Evolutionary conservation across 2,888 invertebrate genomes (phyloP).

Genomic region (Podabrus alpinus): DNA sequence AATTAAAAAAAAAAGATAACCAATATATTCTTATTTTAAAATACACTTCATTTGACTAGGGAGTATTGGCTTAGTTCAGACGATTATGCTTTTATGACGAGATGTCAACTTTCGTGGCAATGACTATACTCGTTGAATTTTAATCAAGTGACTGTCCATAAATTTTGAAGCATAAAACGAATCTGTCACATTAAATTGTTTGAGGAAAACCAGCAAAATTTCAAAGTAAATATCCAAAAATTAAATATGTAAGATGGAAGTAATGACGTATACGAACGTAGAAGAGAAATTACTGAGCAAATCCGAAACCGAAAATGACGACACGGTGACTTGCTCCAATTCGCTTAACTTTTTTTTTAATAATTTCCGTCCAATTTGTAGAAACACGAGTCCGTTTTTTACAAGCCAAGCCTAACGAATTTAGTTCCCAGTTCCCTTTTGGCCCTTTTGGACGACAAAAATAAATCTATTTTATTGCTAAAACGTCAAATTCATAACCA

Average conservation of each 20-base stretch:
- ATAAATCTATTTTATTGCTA: constrained; percentile 41
- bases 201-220: not conserved
- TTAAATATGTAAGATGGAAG: not conserved
- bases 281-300: not conserved
- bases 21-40: too few relatives aligned
- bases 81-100: too few relatives aligned
- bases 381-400: not conserved
- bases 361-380: not conserved
- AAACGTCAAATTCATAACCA: constrained; percentile 45
- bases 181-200: not conserved
- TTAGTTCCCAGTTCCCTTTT: constrained; percentile 8
- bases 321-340: not conserved
- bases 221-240: not conserved
- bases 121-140: not conserved
- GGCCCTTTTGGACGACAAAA: constrained; percentile 45
- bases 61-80: too few relatives aligned
- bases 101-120: too few relatives aligned
- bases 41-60: too few relatives aligned
- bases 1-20: too few relatives aligned
- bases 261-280: not conserved
- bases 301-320: not conserved
- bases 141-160: not conserved
- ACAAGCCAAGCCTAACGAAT: not conserved
- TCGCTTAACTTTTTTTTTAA: not conserved
- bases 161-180: not conserved